phyloP scores from a whole-genome alignment of 1,140 invertebrate genomes.

The Sarcophaga peregrina region DNA sequence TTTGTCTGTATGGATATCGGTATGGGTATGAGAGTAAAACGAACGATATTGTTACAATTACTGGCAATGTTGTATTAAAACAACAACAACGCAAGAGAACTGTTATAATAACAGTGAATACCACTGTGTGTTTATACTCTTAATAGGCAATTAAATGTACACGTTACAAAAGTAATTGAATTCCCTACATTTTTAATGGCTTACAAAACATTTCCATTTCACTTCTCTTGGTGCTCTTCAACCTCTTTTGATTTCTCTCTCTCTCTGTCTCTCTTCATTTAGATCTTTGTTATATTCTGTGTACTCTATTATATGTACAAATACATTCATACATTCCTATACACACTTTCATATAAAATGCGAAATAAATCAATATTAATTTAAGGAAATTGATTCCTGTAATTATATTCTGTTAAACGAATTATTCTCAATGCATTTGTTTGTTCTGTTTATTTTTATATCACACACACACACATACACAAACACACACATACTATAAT shows the following conservation, averaged over 20 bases:
- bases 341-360: background rate
- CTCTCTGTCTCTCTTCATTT: background rate
- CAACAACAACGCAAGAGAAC: background rate
- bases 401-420: constrained; percentile 31
- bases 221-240: background rate
- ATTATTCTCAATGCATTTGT: background rate
- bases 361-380: constrained; percentile 39
- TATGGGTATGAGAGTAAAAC: background rate
- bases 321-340: background rate
- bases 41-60: background rate
- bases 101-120: background rate
- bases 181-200: constrained; percentile 26
- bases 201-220: constrained; percentile 25
- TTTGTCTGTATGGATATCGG: background rate
- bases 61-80: background rate
- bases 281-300: background rate
- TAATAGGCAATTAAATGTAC: constrained; percentile 41
- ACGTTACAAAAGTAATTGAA: constrained; percentile 41
- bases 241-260: background rate
- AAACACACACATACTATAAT: too few species aligned
- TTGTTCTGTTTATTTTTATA: background rate
- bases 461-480: too few species aligned
- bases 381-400: constrained; percentile 33
- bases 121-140: constrained; percentile 26
- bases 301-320: background rate